Conservation (phyloP, 2,888 invertebrate genomes). For the Coelinius sp. region DNA sequence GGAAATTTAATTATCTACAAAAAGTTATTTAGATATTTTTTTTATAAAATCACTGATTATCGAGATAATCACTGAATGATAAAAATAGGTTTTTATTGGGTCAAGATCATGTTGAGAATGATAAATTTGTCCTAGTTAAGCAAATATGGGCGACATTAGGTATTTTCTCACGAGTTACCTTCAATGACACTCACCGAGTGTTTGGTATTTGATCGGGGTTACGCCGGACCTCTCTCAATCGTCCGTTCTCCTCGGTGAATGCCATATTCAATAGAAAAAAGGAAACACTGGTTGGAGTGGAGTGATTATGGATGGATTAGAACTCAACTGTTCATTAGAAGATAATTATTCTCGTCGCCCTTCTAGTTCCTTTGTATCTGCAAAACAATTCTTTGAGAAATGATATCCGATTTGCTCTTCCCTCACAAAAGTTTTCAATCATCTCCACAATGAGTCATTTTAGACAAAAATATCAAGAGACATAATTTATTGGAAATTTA, state of each 20-base stretch:
- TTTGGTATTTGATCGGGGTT: conserved; percentile 22
- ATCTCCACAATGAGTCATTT: too few species aligned
- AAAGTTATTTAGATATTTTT: too few species aligned
- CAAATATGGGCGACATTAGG: conserved; percentile 17
- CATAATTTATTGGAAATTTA: too few species aligned
- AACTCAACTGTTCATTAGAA: background rate
- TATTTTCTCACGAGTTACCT: conserved; percentile 24
- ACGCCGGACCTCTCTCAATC: background rate
- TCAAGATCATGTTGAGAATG: background rate
- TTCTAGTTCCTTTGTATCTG: background rate
- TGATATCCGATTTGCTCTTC: background rate
- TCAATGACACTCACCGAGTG: conserved; percentile 18
- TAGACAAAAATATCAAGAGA: too few species aligned
- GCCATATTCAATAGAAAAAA: background rate
- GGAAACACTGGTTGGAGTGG: background rate
- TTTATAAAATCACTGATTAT: too few species aligned
- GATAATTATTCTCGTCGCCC: background rate
- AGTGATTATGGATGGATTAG: background rate
- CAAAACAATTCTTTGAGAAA: background rate
- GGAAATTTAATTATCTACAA: too few species aligned
- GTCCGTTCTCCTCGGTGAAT: conserved; percentile 20
- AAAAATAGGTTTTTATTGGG: background rate
- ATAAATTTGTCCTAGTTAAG: conserved; percentile 5
- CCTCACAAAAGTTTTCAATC: too few species aligned
- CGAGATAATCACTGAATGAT: too few species aligned